Base-by-base conservation (phyloP, 1,140 invertebrate genomes). In the Gryllus bimaculatus region DNA sequence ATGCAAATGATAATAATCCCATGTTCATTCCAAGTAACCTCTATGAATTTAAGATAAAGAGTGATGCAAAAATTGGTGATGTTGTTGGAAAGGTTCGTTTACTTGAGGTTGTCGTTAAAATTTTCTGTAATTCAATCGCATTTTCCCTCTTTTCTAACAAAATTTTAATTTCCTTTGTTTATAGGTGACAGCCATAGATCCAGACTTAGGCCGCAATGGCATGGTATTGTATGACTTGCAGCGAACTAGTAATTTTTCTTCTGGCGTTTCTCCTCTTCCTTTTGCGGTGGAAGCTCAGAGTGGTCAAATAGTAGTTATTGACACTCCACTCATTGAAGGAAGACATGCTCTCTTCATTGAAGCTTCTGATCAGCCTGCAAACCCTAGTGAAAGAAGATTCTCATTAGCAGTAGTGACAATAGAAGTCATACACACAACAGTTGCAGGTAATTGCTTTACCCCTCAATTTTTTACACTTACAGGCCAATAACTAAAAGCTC, bases 1-100 rank as follows among this genome's bases (percentile, higher is more conserved):
- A 96, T 84, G 93, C 93, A 10, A 96, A 96, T 85, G 94, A 96
- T 80, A 96, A 96, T 83, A 95, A 94, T 83, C 94, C 94, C 0
- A 90, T 90, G 10, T 96, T 96, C 83, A 88, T 94, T 15, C 93
- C 94, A 1, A 92, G 90, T 74, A 95, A 95, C 84, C 85, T 95
- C 0, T 96, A 95, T 82, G 91, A 93, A 80, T 92, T 96, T 80
- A 88, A 90, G 49, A 88, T 94, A 0, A 89, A 89, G 75, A 91
- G 90, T 18, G 91, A 93, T 79, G 89, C 90, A 1, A 88, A 90
- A 80, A 84, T 90, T 47, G 91, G 91, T 8, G 90, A 91, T 39
- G 87, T 91, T 13, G 90, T 97, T 39, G 93, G 94, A 0, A 90
- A 90, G 79, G 85, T 77, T n/a, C 8, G 39, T n/a, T 89, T 78